phyloP scores from a whole-genome alignment of 2,797 vertebrate species.

The Mormyrops boulengeri region DNA sequence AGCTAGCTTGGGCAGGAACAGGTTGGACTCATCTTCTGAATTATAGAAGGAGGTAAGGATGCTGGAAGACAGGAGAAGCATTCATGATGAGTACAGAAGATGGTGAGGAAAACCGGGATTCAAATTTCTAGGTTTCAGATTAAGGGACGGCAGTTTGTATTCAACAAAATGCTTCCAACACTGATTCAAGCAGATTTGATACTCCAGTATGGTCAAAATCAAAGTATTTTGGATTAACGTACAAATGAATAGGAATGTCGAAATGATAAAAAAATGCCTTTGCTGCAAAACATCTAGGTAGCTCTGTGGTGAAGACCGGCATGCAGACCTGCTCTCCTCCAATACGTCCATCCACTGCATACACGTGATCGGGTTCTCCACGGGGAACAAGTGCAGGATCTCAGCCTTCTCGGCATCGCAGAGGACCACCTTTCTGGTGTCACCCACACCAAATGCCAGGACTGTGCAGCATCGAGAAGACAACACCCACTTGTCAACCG shows the following conservation, averaged over 20 bases:
- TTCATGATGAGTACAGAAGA: not conserved
- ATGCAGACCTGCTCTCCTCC: constrained; percentile 82
- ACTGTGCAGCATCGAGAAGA: constrained; percentile 56
- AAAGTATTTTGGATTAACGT: not conserved
- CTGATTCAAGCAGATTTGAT: not conserved
- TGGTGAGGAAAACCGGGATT: not conserved
- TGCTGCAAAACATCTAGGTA: not conserved
- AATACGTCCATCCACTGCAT: constrained; percentile 99
- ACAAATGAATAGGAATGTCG: not conserved
- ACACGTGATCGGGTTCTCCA: constrained; percentile 76
- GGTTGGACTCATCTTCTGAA: constrained; percentile 87
- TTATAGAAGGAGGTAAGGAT: constrained; percentile 81
- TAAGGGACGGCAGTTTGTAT: not conserved
- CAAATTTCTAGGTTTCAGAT: not conserved
- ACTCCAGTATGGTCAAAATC: not conserved
- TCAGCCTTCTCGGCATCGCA: constrained; percentile 97
- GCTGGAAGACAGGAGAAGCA: constrained; percentile 55
- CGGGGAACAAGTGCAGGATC: constrained; percentile 83
- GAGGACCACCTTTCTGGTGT: constrained; percentile 84
- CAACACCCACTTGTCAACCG: not conserved
- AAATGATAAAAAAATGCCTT: not conserved
- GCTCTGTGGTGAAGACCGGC: not conserved
- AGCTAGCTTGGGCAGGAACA: constrained; percentile 87
- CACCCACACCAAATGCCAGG: constrained; percentile 88
- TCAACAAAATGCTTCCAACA: not conserved